Evolutionary conservation across 2,888 invertebrate species (phyloP).

Genomic region (Dastarcus helophoroides): DNA sequence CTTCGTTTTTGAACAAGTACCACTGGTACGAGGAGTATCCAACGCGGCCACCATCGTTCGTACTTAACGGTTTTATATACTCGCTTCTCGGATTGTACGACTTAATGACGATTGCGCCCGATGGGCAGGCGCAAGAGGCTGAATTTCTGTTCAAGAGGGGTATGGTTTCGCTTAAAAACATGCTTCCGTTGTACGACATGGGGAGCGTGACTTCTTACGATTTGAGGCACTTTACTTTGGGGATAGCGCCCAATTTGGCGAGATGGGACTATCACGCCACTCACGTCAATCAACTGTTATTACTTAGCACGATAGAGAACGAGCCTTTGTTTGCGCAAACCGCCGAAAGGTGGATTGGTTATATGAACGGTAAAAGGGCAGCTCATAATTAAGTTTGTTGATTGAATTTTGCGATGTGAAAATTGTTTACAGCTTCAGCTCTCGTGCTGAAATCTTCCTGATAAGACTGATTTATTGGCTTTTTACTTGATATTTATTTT

Average conservation of each 20-base stretch:
- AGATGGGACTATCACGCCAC: conserved; percentile 99
- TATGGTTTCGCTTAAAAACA: conserved; percentile 72
- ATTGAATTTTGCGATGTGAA: too few relatives aligned
- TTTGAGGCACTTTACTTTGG: conserved; percentile 82
- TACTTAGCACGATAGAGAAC: conserved; percentile 74
- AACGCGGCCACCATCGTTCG: conserved; percentile 86
- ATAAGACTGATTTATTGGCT: too few relatives aligned
- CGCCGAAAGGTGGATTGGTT: conserved; percentile 87
- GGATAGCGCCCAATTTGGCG: conserved; percentile 86
- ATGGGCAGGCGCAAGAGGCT: conserved; percentile 54
- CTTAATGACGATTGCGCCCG: conserved; percentile 68
- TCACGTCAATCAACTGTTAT: conserved; percentile 89
- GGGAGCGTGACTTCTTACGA: conserved; percentile 95
- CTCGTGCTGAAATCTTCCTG: too few relatives aligned
- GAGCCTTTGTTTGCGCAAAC: conserved; percentile 73
- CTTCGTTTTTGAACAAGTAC: conserved; percentile 73
- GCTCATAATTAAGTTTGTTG: conserved; percentile 69
- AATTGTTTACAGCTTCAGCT: too few relatives aligned
- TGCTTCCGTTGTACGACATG: conserved; percentile 86
- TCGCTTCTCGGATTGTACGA: conserved; percentile 93
- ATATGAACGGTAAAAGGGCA: conserved; percentile 89
- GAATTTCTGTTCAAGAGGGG: conserved; percentile 71
- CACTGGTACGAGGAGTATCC: conserved; percentile 99
- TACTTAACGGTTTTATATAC: conserved; percentile 97
- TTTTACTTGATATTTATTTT: too few relatives aligned